These are phyloP conservation scores for Pteropus alecto DNA, from an alignment of 2,113 vertebrate genomes.

Conservation along the genomic window DNA sequence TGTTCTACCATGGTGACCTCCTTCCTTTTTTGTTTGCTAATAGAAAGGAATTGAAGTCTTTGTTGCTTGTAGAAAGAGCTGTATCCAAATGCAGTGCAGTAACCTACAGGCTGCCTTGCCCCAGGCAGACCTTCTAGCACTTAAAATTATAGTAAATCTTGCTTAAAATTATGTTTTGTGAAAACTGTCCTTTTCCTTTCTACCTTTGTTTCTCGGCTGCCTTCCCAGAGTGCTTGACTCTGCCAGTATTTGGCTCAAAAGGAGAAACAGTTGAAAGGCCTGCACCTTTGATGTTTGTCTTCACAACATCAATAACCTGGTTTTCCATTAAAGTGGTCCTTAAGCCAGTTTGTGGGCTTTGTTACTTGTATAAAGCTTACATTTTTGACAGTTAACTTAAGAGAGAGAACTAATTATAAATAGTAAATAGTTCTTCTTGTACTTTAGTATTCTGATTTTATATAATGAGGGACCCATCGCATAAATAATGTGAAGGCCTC, in stretches of 20 bases:
- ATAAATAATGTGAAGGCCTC: neutral
- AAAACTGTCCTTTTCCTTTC: neutral
- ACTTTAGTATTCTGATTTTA: neutral
- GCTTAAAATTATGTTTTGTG: neutral
- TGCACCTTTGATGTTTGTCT: neutral
- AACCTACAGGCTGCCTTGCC: neutral
- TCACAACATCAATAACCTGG: neutral
- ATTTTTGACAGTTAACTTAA: slow-evolving; percentile 10
- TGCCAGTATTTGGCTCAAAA: neutral
- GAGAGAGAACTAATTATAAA: neutral
- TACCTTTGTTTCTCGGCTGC: neutral
- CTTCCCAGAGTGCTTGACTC: neutral
- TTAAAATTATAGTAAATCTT: neutral
- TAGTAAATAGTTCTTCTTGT: neutral
- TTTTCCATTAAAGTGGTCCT: neutral
- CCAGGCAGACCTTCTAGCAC: neutral
- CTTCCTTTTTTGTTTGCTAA: neutral
- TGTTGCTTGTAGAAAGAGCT: neutral
- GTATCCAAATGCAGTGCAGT: neutral
- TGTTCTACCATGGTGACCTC: neutral
- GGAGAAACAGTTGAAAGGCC: neutral
- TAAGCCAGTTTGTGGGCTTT: neutral
- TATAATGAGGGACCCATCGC: neutral
- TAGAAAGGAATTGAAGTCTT: neutral
- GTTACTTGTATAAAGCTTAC: neutral